phyloP scores from a whole-genome alignment of 2,113 vertebrate genomes.

The Mungos mungo region DNA sequence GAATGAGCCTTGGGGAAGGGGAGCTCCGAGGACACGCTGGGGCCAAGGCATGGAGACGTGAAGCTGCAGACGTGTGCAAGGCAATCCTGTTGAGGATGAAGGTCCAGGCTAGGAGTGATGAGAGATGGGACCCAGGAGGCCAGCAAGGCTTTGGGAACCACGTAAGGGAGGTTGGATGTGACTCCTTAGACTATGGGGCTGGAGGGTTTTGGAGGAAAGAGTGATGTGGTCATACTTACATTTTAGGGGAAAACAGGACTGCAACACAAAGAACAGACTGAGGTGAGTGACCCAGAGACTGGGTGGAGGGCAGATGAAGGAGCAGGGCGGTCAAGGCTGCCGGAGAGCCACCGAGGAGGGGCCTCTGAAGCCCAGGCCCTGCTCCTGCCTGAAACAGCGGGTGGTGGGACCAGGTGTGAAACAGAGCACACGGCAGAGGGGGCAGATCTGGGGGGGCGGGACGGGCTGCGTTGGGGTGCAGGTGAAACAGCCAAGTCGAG shows the following conservation, averaged over 20 bases:
- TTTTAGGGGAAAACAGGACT: background rate
- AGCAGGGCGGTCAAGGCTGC: background rate
- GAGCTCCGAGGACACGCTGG: background rate
- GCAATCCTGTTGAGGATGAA: accelerated
- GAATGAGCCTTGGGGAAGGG: background rate
- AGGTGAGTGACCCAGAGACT: background rate
- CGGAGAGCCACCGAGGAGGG: background rate
- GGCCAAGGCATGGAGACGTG: background rate
- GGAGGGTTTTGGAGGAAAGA: background rate
- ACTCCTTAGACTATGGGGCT: background rate
- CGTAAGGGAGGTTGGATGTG: background rate
- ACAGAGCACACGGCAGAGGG: background rate
- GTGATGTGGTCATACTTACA: background rate
- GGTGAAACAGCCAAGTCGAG: background rate
- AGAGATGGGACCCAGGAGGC: background rate
- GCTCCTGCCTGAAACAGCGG: background rate
- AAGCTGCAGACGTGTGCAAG: accelerated
- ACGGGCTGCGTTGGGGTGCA: too few relatives aligned
- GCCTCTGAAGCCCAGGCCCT: background rate
- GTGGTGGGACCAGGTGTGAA: background rate
- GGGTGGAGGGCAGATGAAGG: background rate
- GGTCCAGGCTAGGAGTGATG: too few relatives aligned
- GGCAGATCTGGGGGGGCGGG: background rate
- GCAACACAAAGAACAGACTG: background rate
- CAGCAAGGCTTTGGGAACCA: background rate